Conservation (phyloP, 2,888 invertebrate species). For the Hydriomena furcata region DNA sequence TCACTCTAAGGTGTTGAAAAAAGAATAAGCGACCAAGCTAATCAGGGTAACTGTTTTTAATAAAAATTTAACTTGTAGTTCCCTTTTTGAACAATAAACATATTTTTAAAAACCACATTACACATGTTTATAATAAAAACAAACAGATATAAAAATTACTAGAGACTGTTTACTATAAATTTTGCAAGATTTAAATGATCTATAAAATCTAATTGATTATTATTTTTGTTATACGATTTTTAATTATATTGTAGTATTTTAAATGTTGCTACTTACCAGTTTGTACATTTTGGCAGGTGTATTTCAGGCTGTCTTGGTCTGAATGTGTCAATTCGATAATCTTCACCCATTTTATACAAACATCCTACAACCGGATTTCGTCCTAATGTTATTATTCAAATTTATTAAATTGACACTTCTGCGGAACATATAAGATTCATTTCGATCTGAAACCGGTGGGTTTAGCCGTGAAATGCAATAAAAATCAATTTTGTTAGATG, state of each 20-base stretch:
- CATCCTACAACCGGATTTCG: slow-evolving; percentile 38
- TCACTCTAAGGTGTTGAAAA: too few relatives aligned
- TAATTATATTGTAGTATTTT: neutral
- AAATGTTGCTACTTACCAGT: slow-evolving; percentile 33
- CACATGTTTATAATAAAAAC: too few relatives aligned
- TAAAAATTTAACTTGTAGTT: too few relatives aligned
- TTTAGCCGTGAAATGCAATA: slow-evolving; percentile 39
- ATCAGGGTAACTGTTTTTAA: too few relatives aligned
- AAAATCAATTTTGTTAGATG: slow-evolving; percentile 38
- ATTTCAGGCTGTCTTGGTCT: slow-evolving; percentile 39
- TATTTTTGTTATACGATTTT: too few relatives aligned
- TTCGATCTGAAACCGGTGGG: slow-evolving; percentile 29
- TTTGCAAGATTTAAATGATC: too few relatives aligned
- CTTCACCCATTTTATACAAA: slow-evolving; percentile 40
- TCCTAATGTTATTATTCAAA: slow-evolving; percentile 27
- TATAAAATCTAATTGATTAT: too few relatives aligned
- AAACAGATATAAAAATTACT: too few relatives aligned
- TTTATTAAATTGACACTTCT: slow-evolving; percentile 35
- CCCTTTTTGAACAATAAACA: too few relatives aligned
- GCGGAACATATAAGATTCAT: slow-evolving; percentile 36
- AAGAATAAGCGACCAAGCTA: too few relatives aligned
- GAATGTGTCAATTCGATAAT: slow-evolving; percentile 37
- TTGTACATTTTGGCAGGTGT: slow-evolving; percentile 40
- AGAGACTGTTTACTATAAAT: too few relatives aligned
- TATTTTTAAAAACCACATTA: too few relatives aligned